These are phyloP conservation scores for Sandelia bainsii DNA, from an alignment of 2,797 vertebrate genomes.

Conservation along the genomic window DNA sequence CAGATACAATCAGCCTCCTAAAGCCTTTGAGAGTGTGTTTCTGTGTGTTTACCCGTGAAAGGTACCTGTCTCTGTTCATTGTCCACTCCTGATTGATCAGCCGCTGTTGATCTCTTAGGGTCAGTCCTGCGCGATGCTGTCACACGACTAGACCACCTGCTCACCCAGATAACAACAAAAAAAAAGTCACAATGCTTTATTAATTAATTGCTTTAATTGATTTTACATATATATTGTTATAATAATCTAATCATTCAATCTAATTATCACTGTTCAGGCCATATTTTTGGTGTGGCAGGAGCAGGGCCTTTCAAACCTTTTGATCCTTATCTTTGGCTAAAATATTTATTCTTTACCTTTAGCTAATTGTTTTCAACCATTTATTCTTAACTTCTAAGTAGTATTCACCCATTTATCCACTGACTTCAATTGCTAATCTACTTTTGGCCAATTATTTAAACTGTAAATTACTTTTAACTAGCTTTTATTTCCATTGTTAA, in stretches of 20 bases:
- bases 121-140: conserved; percentile 89
- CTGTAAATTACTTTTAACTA: no score
- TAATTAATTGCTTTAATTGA: not conserved
- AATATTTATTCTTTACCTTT: no score
- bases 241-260: not conserved
- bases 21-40: not conserved
- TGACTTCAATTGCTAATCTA: no score
- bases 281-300: not conserved
- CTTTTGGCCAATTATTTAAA: not conserved
- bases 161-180: conserved; percentile 43
- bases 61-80: conserved; percentile 90
- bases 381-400: no score
- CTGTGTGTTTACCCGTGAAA: conserved; percentile 1
- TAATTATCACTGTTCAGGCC: not conserved
- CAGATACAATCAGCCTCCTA: not conserved
- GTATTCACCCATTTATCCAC: no score
- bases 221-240: not conserved
- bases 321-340: no score
- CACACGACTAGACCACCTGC: conserved; percentile 91
- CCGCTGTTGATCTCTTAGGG: conserved; percentile 81
- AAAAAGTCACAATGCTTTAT: not conserved
- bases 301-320: not conserved
- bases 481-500: no score
- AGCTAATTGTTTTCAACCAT: no score
- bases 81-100: conserved; percentile 88